Conservation (phyloP, 1,140 invertebrate species). For the Aricia agestis region DNA sequence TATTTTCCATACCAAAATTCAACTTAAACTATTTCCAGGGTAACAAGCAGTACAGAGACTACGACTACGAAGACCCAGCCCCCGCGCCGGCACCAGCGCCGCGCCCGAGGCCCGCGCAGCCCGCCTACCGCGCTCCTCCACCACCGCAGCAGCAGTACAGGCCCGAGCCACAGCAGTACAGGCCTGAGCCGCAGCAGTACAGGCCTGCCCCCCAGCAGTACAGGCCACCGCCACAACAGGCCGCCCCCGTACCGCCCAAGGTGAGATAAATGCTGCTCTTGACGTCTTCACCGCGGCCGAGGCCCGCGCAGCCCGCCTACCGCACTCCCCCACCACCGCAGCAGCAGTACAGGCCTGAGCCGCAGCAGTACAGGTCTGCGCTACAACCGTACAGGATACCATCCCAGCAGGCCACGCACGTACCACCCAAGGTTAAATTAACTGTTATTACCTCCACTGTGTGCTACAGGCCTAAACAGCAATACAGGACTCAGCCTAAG, state of each 20-base stretch:
- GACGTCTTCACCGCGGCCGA: slow-evolving; percentile 27
- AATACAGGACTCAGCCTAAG: slow-evolving; percentile 34
- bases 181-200: slow-evolving; percentile 36
- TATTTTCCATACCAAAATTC: not conserved
- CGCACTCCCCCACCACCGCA: slow-evolving; percentile 28
- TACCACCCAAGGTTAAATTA: slow-evolving; percentile 50
- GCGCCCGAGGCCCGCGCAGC: slow-evolving; percentile 32
- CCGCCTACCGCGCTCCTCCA: slow-evolving; percentile 24
- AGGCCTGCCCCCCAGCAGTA: slow-evolving; percentile 32
- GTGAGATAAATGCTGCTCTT: slow-evolving; percentile 28
- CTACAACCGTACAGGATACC: slow-evolving; percentile 29
- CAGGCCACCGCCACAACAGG: slow-evolving; percentile 30
- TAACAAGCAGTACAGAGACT: slow-evolving; percentile 48
- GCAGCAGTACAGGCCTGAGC: slow-evolving; percentile 36
- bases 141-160: slow-evolving; percentile 36
- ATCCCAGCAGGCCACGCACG: slow-evolving; percentile 39
- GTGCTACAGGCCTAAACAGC: slow-evolving; percentile 28
- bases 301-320: slow-evolving; percentile 26
- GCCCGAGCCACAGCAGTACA: slow-evolving; percentile 35
- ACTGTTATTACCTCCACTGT: slow-evolving; percentile 22
- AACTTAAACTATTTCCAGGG: too few species aligned
- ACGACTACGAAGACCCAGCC: slow-evolving; percentile 68
- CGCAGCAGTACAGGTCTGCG: slow-evolving; percentile 35
- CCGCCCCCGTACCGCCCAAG: slow-evolving; percentile 53
- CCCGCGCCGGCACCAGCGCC: slow-evolving; percentile 35